Evolutionary conservation across 2,888 invertebrate species (phyloP).

Genomic region (Drosophila acutilabella): DNA sequence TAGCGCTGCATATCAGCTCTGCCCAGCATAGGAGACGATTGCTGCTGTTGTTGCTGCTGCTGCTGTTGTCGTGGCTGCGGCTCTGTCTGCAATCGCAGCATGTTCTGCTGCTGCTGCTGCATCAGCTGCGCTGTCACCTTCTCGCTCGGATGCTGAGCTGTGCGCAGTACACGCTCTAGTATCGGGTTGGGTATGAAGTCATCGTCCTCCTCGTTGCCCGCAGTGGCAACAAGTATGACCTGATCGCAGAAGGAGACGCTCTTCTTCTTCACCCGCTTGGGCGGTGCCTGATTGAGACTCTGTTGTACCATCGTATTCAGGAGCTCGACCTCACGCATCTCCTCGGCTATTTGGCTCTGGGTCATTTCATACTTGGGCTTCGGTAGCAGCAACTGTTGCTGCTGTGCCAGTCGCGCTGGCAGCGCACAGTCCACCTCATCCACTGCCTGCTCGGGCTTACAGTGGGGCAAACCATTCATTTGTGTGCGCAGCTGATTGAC

Average conservation of each 20-base stretch:
- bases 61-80: constrained; percentile 81
- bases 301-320: constrained; percentile 86
- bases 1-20: constrained; percentile 83
- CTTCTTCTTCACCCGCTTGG: constrained; percentile 92
- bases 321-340: constrained; percentile 87
- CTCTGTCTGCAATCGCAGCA: constrained; percentile 86
- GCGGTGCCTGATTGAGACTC: constrained; percentile 85
- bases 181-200: constrained; percentile 96
- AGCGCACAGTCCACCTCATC: constrained; percentile 83
- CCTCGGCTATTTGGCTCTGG: constrained; percentile 86
- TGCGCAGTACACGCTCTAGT: constrained; percentile 92
- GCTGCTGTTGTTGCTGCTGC: constrained; percentile 68
- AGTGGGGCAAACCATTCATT: constrained; percentile 85
- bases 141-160: constrained; percentile 89
- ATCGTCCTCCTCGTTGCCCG: constrained; percentile 96
- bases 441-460: constrained; percentile 61
- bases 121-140: constrained; percentile 86
- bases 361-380: constrained; percentile 85
- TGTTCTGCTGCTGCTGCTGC: constrained; percentile 85
- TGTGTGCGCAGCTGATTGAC: constrained; percentile 84
- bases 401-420: constrained; percentile 44
- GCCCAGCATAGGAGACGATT: constrained; percentile 78
- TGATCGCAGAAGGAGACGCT: constrained; percentile 98
- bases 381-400: constrained; percentile 71
- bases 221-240: constrained; percentile 95